phyloP scores from a whole-genome alignment of 2,113 vertebrate species.

The Urocitellus parryii region DNA sequence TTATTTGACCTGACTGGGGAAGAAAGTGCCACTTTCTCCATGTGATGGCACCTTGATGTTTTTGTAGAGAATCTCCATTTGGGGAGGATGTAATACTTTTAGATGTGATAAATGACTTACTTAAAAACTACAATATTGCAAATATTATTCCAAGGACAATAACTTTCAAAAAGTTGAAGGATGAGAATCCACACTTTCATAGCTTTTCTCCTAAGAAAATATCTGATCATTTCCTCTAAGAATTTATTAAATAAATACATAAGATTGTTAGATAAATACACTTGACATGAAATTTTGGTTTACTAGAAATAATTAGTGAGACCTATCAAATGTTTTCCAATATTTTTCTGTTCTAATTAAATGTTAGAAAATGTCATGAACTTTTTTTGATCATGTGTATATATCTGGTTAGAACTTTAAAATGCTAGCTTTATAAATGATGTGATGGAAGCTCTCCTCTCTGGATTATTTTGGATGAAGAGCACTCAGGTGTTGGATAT shows the following conservation, averaged over 20 bases:
- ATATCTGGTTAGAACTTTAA: not conserved
- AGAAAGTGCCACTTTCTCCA: not conserved
- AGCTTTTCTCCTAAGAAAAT: conserved; percentile 3
- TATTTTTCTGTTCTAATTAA: conserved; percentile 31
- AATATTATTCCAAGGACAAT: not conserved
- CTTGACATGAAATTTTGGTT: conserved; percentile 9
- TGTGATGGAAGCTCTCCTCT: not conserved
- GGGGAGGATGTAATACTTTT: not conserved
- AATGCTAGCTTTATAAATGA: not conserved
- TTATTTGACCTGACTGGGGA: not conserved
- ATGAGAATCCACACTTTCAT: conserved; percentile 28
- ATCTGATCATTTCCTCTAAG: not conserved
- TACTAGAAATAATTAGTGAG: conserved; percentile 16
- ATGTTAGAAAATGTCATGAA: not conserved
- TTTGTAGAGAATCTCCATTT: not conserved
- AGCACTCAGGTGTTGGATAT: not conserved
- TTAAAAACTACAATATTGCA: not conserved
- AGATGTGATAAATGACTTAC: not conserved
- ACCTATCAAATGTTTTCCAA: not conserved
- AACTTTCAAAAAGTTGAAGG: not conserved
- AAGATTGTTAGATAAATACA: not conserved
- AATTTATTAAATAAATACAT: conserved; percentile 14
- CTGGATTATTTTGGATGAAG: not conserved
- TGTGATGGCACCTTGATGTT: not conserved
- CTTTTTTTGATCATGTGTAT: not conserved